Percentiles rank a stretch among this genome's conserved stretches.
Evolutionary conservation across 2,113 vertebrate species (phyloP).

Genomic region (Eptesicus fuscus): DNA sequence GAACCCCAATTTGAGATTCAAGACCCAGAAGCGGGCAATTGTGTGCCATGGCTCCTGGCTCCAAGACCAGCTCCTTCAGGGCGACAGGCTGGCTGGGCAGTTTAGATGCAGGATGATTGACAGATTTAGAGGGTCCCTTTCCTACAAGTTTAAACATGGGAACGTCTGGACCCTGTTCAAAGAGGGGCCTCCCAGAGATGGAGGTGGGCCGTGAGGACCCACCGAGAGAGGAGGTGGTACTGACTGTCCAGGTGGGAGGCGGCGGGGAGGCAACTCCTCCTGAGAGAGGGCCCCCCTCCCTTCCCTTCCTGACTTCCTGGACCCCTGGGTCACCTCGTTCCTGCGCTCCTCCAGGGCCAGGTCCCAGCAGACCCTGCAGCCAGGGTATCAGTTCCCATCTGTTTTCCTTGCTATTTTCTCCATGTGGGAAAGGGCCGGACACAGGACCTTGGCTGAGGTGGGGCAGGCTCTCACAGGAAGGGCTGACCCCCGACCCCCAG

Average conservation of each 20-base stretch:
- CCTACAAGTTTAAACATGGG: background rate
- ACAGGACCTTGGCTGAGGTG: slow-evolving; percentile 36
- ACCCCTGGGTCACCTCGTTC: slow-evolving; percentile 21
- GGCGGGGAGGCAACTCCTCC: background rate
- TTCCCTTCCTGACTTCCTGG: background rate
- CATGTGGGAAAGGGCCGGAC: slow-evolving; percentile 68
- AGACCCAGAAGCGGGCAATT: background rate
- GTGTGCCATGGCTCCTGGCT: background rate
- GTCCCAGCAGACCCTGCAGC: slow-evolving; percentile 47
- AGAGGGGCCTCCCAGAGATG: background rate
- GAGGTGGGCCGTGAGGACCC: background rate
- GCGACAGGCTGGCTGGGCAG: background rate
- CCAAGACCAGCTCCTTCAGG: background rate
- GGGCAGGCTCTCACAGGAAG: slow-evolving; percentile 58
- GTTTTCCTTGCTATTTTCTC: slow-evolving; percentile 58
- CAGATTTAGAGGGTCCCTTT: background rate
- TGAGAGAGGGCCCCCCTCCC: background rate
- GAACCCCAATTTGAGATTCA: background rate
- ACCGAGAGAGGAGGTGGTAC: background rate
- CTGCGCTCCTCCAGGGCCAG: slow-evolving; percentile 47
- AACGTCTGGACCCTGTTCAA: background rate
- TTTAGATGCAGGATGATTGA: background rate
- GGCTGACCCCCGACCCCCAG: background rate
- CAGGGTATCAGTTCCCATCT: background rate
- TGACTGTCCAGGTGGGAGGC: background rate